These are phyloP conservation scores for Danio jaintianensis DNA, from an alignment of 2,797 vertebrate species.

Conservation along the genomic window DNA sequence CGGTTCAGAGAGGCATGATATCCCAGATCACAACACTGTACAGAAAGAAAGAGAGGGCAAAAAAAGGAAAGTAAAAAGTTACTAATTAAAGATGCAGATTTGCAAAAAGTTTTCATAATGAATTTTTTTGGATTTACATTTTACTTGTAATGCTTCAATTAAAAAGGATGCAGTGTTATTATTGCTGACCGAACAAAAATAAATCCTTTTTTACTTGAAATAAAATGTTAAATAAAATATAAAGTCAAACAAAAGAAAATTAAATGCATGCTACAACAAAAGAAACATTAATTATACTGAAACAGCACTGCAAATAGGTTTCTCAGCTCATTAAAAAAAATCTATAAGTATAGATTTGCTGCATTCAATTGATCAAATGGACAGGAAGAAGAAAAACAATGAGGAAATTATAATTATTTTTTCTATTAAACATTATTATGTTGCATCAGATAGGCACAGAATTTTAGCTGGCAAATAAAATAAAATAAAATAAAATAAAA, in stretches of 20 bases:
- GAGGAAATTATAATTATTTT: too few species aligned
- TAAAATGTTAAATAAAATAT: too few species aligned
- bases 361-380: neutral
- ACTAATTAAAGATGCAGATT: neutral
- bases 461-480: too few species aligned
- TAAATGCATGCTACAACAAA: neutral
- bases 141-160: too few species aligned
- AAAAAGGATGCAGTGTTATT: neutral
- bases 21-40: conserved; percentile 95
- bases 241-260: too few species aligned
- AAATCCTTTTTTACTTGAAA: too few species aligned
- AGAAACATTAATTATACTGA: neutral
- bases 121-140: too few species aligned
- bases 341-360: neutral
- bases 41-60: neutral
- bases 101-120: too few species aligned
- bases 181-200: neutral
- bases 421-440: neutral
- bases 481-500: too few species aligned
- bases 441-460: neutral
- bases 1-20: conserved; percentile 97
- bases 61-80: neutral
- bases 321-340: neutral
- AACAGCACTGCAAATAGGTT: neutral
- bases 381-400: neutral